phyloP scores from a whole-genome alignment of 2,888 invertebrate species.

The Halocaridina rubra region DNA sequence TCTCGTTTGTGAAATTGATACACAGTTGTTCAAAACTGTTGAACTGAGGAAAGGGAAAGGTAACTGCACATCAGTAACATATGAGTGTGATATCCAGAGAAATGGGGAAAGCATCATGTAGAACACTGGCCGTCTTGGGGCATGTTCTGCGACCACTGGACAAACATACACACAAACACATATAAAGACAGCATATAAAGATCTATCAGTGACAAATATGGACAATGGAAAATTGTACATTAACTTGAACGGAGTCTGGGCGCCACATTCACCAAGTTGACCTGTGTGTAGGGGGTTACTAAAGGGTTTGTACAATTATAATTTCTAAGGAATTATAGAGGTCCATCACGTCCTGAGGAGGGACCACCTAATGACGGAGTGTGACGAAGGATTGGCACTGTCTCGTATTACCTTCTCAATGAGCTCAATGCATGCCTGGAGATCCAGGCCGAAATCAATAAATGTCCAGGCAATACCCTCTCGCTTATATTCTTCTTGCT shows the following conservation, averaged over 20 bases:
- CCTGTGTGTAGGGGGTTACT: neutral
- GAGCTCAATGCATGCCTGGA: constrained; percentile 93
- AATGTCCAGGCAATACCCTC: constrained; percentile 96
- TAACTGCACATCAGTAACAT: constrained; percentile 2
- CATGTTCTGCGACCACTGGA: neutral
- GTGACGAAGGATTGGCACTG: constrained; percentile 13
- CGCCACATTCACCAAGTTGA: neutral
- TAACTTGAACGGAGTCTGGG: neutral
- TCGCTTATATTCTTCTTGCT: constrained; percentile 95
- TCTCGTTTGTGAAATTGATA: constrained; percentile 98
- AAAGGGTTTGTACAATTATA: neutral
- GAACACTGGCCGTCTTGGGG: constrained; percentile 5
- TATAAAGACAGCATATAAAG: neutral
- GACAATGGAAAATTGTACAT: no score
- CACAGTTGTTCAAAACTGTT: constrained; percentile 98
- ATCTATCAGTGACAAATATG: neutral
- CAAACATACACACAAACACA: neutral
- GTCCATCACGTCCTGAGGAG: neutral
- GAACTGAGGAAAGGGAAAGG: constrained; percentile 73
- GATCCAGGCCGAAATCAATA: constrained; percentile 98
- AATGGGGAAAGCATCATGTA: neutral
- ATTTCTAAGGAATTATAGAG: neutral
- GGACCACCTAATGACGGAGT: neutral
- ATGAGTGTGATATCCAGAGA: neutral
- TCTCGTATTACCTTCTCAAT: constrained; percentile 80